Evolutionary conservation across 92 coral and sea anemone genomes (phyloP).

Genomic region (Phenganax marumi): DNA sequence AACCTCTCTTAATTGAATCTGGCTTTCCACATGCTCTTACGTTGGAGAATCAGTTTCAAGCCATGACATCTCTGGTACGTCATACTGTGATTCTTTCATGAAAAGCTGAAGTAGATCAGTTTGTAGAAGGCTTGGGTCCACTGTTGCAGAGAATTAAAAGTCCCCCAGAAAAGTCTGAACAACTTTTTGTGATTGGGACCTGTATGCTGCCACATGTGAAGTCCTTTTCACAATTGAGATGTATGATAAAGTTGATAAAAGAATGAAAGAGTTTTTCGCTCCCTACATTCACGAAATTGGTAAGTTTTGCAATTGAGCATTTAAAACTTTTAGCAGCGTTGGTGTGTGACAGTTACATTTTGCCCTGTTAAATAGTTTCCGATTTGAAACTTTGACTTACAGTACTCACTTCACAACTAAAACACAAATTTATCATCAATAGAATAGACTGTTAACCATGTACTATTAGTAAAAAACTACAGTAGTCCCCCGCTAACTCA

Average conservation of each 20-base stretch:
- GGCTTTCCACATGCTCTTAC: conserved; percentile 30
- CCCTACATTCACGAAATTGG: conserved; percentile 24
- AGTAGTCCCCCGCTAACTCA: too few species aligned
- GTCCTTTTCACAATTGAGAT: conserved; percentile 22
- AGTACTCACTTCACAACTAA: neutral
- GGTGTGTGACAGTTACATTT: neutral
- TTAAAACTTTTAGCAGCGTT: neutral
- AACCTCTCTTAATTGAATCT: neutral
- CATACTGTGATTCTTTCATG: conserved; percentile 26
- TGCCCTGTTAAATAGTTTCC: neutral
- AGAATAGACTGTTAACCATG: neutral
- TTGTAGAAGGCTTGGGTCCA: conserved; percentile 29
- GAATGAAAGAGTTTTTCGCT: conserved; percentile 10
- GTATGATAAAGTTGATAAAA: conserved; percentile 25
- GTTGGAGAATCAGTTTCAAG: conserved; percentile 22
- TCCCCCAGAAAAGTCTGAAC: conserved; percentile 22
- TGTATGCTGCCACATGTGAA: conserved; percentile 8
- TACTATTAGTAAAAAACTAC: neutral
- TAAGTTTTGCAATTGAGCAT: neutral
- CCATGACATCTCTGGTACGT: conserved; percentile 1
- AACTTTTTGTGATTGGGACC: conserved; percentile 22
- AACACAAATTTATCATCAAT: neutral
- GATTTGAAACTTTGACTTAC: neutral
- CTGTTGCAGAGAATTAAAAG: conserved; percentile 10
- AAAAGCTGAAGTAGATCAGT: conserved; percentile 41